These are phyloP conservation scores for Melitaea athalia DNA, from an alignment of 2,888 invertebrate species.

Conservation along the genomic window DNA sequence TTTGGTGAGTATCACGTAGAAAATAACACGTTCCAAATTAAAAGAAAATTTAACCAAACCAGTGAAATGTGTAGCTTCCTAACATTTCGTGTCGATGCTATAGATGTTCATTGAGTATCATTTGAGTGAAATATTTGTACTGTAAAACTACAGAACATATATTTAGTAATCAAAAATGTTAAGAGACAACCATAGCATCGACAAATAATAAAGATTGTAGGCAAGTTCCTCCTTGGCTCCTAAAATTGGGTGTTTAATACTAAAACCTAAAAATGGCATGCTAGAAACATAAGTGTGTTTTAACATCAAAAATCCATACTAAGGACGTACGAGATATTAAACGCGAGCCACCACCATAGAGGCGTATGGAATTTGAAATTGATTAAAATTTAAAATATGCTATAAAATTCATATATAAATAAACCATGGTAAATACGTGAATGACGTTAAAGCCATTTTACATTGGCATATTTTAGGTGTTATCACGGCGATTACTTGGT, in stretches of 20 bases:
- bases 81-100: slow-evolving; percentile 52
- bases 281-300: slow-evolving; percentile 48
- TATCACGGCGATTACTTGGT: slow-evolving; percentile 41
- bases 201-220: slow-evolving; percentile 48
- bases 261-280: slow-evolving; percentile 64
- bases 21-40: slow-evolving; percentile 50
- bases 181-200: slow-evolving; percentile 60
- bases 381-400: slow-evolving; percentile 47
- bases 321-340: slow-evolving; percentile 43
- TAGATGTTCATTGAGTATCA: neutral
- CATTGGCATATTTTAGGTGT: slow-evolving; percentile 53
- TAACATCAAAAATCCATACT: slow-evolving; percentile 43
- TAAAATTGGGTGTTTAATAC: slow-evolving; percentile 58
- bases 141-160: neutral
- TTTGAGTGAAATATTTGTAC: neutral
- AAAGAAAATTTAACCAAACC: slow-evolving; percentile 47
- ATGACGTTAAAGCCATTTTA: slow-evolving; percentile 38
- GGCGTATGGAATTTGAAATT: slow-evolving; percentile 62
- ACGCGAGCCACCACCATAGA: slow-evolving; percentile 69
- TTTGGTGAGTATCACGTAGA: slow-evolving; percentile 70
- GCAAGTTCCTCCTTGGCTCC: slow-evolving; percentile 70
- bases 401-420: slow-evolving; percentile 47
- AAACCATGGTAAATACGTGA: slow-evolving; percentile 41
- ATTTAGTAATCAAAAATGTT: slow-evolving; percentile 42
- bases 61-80: slow-evolving; percentile 68